phyloP scores from a whole-genome alignment of 2,113 vertebrate genomes.

The Rynchops niger region DNA sequence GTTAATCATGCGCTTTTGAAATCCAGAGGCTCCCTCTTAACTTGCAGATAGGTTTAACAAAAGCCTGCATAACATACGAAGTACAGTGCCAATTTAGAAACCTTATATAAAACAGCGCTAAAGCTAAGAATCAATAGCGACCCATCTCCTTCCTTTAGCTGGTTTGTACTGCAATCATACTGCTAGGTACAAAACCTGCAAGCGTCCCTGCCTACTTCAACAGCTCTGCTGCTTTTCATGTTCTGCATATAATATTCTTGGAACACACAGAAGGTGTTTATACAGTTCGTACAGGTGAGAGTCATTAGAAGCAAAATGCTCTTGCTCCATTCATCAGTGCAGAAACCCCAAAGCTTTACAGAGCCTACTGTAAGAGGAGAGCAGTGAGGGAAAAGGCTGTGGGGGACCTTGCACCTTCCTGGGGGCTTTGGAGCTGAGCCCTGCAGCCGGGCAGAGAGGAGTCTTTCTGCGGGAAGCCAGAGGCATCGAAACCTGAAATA shows the following conservation, averaged over 20 bases:
- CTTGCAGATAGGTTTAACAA: not conserved
- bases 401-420: not conserved
- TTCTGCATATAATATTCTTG: not conserved
- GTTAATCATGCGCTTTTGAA: not conserved
- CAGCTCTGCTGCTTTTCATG: not conserved
- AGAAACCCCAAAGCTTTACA: not conserved
- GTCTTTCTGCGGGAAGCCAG: not conserved
- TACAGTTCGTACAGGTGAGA: not conserved
- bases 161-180: not conserved
- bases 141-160: not conserved
- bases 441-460: not conserved
- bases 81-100: not conserved
- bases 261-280: not conserved
- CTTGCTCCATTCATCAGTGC: not conserved
- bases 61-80: not conserved
- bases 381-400: not conserved
- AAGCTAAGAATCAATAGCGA: not conserved
- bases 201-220: not conserved
- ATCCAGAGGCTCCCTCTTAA: not conserved
- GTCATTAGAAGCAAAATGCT: not conserved
- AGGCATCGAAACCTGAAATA: not conserved
- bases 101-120: not conserved
- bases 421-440: not conserved
- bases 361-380: not conserved
- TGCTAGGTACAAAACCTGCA: not conserved